A percentile compares a stretch with the other conserved stretches of the same genome.
Evolutionary conservation across 1,140 invertebrate genomes (phyloP).

Genomic region (Zaprionus inermis): DNA sequence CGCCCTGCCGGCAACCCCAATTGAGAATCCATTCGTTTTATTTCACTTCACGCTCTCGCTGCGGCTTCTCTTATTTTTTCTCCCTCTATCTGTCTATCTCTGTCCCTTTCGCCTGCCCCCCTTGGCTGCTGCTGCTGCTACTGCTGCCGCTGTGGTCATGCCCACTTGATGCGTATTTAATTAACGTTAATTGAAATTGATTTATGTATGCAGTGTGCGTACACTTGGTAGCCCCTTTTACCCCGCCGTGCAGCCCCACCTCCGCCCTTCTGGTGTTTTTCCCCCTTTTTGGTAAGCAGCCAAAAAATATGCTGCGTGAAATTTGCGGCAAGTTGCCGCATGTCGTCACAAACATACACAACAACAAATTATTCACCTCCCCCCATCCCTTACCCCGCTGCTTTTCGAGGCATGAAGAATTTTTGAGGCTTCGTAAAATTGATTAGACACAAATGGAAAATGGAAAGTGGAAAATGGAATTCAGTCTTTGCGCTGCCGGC

Average conservation of each 20-base stretch:
- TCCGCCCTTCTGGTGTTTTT: background rate
- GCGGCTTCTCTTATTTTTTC: background rate
- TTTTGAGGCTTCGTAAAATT: conserved; percentile 59
- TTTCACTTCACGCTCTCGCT: background rate
- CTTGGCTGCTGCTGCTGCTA: conserved; percentile 21
- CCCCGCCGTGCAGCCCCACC: background rate
- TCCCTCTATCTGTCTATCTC: background rate
- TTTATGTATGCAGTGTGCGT: conserved; percentile 78
- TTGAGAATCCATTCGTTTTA: conserved; percentile 2
- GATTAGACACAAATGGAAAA: conserved; percentile 58
- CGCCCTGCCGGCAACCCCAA: background rate
- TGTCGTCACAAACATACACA: background rate
- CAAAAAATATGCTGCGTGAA: conserved; percentile 61
- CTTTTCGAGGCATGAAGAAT: conserved; percentile 53
- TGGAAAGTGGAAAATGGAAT: conserved; percentile 48
- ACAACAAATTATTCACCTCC: background rate
- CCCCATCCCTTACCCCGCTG: too few species aligned
- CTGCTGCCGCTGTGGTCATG: conserved; percentile 69
- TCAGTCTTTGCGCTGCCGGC: conserved; percentile 10
- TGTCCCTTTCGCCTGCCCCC: background rate
- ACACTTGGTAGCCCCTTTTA: conserved; percentile 32
- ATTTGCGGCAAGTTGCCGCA: conserved; percentile 58
- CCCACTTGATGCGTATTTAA: conserved; percentile 82
- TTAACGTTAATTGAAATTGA: conserved; percentile 83
- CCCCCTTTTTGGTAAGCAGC: conserved; percentile 1